phyloP scores from a whole-genome alignment of 2,113 vertebrate species.

The Empidonax alnorum region DNA sequence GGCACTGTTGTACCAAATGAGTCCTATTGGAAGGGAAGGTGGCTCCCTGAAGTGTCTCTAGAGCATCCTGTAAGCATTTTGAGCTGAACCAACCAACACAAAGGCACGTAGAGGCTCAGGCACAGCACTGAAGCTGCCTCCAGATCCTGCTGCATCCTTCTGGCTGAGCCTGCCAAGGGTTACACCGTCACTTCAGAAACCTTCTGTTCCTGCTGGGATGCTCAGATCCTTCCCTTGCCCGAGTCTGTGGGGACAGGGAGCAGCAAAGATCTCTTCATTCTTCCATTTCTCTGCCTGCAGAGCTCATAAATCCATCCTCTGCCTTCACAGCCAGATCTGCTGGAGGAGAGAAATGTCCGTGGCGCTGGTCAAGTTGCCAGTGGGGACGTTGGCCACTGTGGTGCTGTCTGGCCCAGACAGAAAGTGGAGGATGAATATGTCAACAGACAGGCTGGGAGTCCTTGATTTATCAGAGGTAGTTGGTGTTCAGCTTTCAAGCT shows the following conservation, averaged over 20 bases:
- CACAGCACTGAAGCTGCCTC: background rate
- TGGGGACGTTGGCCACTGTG: background rate
- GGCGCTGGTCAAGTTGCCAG: background rate
- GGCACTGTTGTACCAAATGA: background rate
- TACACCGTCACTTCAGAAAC: background rate
- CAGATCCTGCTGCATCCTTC: background rate
- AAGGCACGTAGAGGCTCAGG: background rate
- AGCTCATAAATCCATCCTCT: background rate
- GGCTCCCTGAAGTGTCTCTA: background rate
- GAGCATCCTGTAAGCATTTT: background rate
- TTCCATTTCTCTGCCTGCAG: background rate
- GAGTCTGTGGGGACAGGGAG: background rate
- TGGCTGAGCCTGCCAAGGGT: background rate
- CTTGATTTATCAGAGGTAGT: background rate
- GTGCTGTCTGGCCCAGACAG: background rate
- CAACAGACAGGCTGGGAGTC: background rate
- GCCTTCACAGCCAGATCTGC: background rate
- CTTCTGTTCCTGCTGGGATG: background rate
- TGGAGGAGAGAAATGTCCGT: background rate
- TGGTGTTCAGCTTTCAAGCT: background rate
- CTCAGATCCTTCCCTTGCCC: background rate
- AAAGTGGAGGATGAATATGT: background rate
- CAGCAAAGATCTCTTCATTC: background rate
- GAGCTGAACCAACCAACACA: background rate
- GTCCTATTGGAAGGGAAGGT: background rate